Evolutionary conservation across 2,888 invertebrate species (phyloP).

Genomic region (Pristionchus arcanus): DNA sequence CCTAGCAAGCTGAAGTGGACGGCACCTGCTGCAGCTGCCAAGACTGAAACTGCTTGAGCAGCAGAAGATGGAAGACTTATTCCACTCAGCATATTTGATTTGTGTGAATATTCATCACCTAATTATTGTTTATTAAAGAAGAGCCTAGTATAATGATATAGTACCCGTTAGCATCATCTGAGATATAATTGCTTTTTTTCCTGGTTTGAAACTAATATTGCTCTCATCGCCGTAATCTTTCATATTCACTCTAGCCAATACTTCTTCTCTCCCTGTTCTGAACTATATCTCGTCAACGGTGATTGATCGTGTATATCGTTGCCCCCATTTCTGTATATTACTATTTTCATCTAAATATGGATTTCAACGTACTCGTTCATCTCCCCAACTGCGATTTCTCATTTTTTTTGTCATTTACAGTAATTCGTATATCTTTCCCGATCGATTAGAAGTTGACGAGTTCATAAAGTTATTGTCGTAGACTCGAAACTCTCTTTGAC

Average conservation of each 20-base stretch:
- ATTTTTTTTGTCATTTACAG: conserved; percentile 29
- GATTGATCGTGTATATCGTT: conserved; percentile 30
- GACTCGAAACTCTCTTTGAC: neutral
- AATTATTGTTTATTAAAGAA: neutral
- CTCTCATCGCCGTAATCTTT: neutral
- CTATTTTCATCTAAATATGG: neutral
- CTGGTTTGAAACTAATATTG: neutral
- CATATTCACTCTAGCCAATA: neutral
- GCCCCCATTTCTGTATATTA: neutral
- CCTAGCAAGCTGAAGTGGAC: conserved; percentile 66
- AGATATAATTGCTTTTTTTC: neutral
- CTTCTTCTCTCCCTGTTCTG: neutral
- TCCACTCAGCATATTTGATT: neutral
- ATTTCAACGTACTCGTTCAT: conserved; percentile 23
- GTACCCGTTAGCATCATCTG: neutral
- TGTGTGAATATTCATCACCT: neutral
- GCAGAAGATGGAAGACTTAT: neutral
- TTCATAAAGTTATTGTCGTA: neutral
- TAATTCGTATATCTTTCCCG: neutral
- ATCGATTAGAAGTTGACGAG: neutral
- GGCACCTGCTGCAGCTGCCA: conserved; percentile 53
- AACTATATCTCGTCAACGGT: conserved; percentile 17
- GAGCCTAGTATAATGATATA: neutral
- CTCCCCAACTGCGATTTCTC: conserved; percentile 11
- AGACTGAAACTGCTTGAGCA: conserved; percentile 1